Evolutionary conservation across 2,113 vertebrate species (phyloP).

Genomic region (Noturus placidus): DNA sequence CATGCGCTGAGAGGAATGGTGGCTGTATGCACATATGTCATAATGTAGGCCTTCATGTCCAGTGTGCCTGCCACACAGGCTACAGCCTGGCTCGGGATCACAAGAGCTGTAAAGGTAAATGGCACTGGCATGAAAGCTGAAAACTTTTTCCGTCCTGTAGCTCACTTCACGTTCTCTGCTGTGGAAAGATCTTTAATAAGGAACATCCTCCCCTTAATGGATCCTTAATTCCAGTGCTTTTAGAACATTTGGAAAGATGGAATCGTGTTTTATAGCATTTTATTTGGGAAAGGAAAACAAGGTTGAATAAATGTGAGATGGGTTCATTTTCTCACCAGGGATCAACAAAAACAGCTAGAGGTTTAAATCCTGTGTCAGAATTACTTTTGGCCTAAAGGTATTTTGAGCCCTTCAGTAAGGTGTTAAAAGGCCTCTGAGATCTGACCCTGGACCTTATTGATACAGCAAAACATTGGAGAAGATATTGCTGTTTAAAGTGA

Average conservation of each 20-base stretch:
- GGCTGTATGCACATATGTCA: conserved; percentile 78
- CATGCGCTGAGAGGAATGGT: conserved; percentile 71
- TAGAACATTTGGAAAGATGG: conserved; percentile 12
- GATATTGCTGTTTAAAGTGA: not conserved
- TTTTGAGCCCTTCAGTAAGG: not conserved
- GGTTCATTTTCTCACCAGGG: not conserved
- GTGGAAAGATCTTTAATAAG: conserved; percentile 33
- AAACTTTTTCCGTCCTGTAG: not conserved
- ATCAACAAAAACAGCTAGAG: not conserved
- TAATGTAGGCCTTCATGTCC: conserved; percentile 54
- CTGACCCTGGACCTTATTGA: not conserved
- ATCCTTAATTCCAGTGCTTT: conserved; percentile 43
- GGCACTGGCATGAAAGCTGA: conserved; percentile 15
- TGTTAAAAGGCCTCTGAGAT: not conserved
- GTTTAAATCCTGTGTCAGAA: not conserved
- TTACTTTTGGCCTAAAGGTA: not conserved
- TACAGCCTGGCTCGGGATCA: conserved; percentile 68
- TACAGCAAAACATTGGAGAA: not conserved
- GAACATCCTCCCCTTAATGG: conserved; percentile 22
- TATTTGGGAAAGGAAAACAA: conserved; percentile 29
- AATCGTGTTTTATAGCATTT: conserved; percentile 31
- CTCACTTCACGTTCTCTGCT: conserved; percentile 18
- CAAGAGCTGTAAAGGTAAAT: conserved; percentile 75
- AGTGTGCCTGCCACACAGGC: conserved; percentile 73
- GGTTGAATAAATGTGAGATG: not conserved